Conservation (phyloP, 2,797 vertebrate genomes). For the Clarias platycephalus region DNA sequence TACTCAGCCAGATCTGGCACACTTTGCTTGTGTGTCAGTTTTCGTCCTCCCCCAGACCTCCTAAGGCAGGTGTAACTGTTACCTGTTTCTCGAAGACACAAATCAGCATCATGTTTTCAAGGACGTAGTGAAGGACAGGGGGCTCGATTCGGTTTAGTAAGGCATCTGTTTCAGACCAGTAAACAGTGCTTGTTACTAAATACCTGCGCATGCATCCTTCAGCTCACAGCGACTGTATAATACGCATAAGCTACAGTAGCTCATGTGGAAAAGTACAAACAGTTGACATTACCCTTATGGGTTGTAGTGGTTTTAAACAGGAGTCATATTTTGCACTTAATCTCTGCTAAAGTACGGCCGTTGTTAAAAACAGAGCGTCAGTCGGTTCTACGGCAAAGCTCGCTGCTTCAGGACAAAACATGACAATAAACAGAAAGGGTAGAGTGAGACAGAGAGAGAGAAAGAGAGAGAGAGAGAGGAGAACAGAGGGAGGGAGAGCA, state of each 20-base stretch:
- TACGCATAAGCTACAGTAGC: neutral
- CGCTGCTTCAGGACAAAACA: conserved; percentile 15
- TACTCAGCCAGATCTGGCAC: neutral
- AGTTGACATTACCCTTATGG: neutral
- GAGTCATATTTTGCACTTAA: neutral
- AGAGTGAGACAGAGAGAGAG: conserved; percentile 1
- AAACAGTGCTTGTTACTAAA: neutral
- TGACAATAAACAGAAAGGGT: conserved; percentile 30
- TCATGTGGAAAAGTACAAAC: neutral
- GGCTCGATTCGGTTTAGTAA: neutral
- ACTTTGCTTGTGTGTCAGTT: neutral
- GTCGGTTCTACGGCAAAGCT: conserved; percentile 18
- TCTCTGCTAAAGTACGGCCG: neutral
- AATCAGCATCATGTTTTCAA: neutral
- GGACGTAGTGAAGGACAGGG: neutral
- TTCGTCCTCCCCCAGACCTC: neutral
- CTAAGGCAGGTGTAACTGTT: neutral
- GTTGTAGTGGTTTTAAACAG: conserved; percentile 2
- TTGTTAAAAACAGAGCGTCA: conserved; percentile 18
- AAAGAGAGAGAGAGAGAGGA: conserved; percentile 16
- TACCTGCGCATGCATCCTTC: neutral
- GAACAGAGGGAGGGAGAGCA: conserved; percentile 10
- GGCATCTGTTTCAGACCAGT: neutral
- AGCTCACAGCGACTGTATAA: neutral
- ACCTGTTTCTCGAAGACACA: conserved; percentile 13